Evolutionary conservation across 2,888 invertebrate species (phyloP).

Genomic region (Ganaspis brasiliensis): DNA sequence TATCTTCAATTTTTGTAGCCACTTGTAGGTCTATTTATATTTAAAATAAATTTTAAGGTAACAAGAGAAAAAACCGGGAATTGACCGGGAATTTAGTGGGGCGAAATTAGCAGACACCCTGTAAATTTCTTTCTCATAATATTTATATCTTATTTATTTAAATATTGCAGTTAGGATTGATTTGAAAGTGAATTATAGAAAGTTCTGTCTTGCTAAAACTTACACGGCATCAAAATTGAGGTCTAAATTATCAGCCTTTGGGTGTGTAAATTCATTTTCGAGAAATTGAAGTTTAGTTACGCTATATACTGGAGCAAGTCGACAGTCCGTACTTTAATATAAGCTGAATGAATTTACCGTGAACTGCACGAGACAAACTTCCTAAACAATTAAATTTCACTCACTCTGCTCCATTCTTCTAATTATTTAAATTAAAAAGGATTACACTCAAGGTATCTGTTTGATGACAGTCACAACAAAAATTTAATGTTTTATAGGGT

Average conservation of each 20-base stretch:
- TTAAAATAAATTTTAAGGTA: no score
- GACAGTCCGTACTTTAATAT: conserved; percentile 4
- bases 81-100: no score
- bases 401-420: neutral
- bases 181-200: neutral
- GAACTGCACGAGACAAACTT: conserved; percentile 16
- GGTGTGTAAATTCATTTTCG: conserved; percentile 23
- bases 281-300: conserved; percentile 29
- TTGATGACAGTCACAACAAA: no score
- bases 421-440: neutral
- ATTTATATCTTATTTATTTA: no score
- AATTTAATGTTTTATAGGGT: no score
- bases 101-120: no score
- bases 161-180: neutral
- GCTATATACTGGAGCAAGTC: conserved; percentile 14
- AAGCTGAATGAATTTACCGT: conserved; percentile 34
- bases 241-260: conserved; percentile 3
- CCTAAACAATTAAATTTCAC: conserved; percentile 12
- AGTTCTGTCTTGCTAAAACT: conserved; percentile 1
- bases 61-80: no score
- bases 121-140: no score
- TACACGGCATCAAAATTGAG: neutral
- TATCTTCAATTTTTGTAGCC: no score
- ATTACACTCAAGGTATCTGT: no score
- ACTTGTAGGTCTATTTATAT: no score